Base-by-base conservation (phyloP, 1,140 invertebrate genomes). In the Dolichoris vasculosae region DNA sequence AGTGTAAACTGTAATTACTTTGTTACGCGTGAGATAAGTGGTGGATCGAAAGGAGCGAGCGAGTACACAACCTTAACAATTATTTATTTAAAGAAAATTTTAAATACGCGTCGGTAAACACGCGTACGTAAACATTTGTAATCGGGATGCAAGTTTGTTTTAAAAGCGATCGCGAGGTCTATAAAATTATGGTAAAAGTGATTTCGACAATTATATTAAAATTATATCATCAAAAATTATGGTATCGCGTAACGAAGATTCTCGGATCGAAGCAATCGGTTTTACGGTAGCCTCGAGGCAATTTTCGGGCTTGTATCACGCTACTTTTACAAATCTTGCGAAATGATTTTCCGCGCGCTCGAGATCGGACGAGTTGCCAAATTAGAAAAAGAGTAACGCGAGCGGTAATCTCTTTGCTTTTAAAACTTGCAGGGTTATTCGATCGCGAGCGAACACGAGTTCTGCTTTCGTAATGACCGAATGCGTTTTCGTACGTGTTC, bases 391-490 rank as follows among this genome's bases (percentile, higher is more conserved):
- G 32, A 69, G 67, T 11, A 30, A 38, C 8, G n/a, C 7, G 20
- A 11, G 32, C 0, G 23, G 26, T 73, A 73, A 73, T 23, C 43
- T 73, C 32, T 30, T 73, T 73, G n/a, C 69, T 69, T 35, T n/a
- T 73, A 20, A 26, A 20, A 17, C 67, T n/a, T n/a, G 35, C 35
- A 20, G 38, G 20, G 20, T 17, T 38, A 73, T 73, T 73, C 20
- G 43, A 73, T 43, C 38, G 38, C 69, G 40, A n/a, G 20, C 69
- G 69, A 73, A 32, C n/a, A n/a, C 26, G 77, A 38, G 51, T 51
- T 80, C 35, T 15, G 51, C 59, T 63, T 40, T 40, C 38, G 69
- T 67, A 81, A 81, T 46, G 38, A 81, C 13, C 59, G 6, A 51
- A 67, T 81, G 20, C 40, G 0, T 17, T 48, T 17, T 23, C 40